Evolutionary conservation across 37 sponge, comb jelly and placozoan species (phyloP).

Genomic region (Spongilla lacustris): DNA sequence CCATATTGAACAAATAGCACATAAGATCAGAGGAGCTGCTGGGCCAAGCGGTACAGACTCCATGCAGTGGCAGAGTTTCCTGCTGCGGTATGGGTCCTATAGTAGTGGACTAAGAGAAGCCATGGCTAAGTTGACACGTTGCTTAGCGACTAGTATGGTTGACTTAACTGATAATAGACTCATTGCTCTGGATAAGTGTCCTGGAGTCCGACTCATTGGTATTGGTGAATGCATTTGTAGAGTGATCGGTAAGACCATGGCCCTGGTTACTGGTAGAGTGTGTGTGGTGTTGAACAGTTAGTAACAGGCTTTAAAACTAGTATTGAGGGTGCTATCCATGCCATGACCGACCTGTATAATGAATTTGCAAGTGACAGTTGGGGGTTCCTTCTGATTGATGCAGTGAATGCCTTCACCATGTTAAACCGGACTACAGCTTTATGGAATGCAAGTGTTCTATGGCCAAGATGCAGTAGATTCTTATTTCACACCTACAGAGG

Average conservation of each 20-base stretch:
- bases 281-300: conserved; percentile 13
- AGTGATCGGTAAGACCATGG: conserved; percentile 29
- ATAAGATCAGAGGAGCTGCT: neutral
- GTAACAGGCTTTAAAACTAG: conserved; percentile 23
- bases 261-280: neutral
- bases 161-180: neutral
- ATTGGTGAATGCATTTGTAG: conserved; percentile 23
- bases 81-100: conserved; percentile 12
- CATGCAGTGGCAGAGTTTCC: conserved; percentile 1
- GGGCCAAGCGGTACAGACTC: conserved; percentile 8
- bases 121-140: conserved; percentile 9
- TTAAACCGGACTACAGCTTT: conserved; percentile 9
- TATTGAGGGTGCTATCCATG: conserved; percentile 31
- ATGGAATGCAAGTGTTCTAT: too few relatives aligned
- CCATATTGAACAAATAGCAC: neutral
- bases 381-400: too few relatives aligned
- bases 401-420: conserved; percentile 15
- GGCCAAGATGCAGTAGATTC: too few relatives aligned
- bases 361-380: neutral
- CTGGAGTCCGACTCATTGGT: conserved; percentile 31
- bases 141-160: neutral
- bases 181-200: conserved; percentile 30
- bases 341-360: conserved; percentile 14
- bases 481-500: too few relatives aligned
- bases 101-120: conserved; percentile 2